Evolutionary conservation across 1,140 invertebrate species (phyloP), one percentile per base, ranked within the genome.

Genomic region (Macrocentrus cingulum): DNA sequence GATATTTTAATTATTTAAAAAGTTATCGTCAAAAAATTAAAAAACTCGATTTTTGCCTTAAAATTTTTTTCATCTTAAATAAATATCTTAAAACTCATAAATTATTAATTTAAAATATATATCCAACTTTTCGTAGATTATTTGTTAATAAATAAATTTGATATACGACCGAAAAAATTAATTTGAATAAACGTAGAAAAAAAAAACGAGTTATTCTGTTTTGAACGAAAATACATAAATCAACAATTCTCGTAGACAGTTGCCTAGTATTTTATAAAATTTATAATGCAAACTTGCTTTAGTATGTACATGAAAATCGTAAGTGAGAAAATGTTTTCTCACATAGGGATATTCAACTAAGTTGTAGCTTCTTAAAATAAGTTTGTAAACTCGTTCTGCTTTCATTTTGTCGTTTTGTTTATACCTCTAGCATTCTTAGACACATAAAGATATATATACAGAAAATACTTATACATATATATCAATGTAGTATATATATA

Each of bases 211-310:
- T 20, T 46, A 25, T 19, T 56, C 32, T 1, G 32, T 15, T 56
- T 45, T 34, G 29, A 23, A 56, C 9, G 36, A 49, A 56, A 56
- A 56, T 48, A 56, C 44, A 49, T 56, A 48, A 56, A 56, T 56
- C 44, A 36, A 46, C 22, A 46, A 34, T 45, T 34, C 25, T 9
- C n/a, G n/a, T n/a, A n/a, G n/a, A 29, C 13, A 7, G 45, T 29
- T 56, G 45, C 39, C 59, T 34, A 41, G 45, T 22, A 58, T 55
- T 50, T 58, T 50, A 42, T 18, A 23, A 55, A 46, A 58, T 62
- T 62, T 62, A 62, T 37, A 62, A 58, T 44, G 60, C 51, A 58
- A 62, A 62, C 50, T 62, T 62, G n/a, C n/a, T n/a, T n/a, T n/a
- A n/a, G n/a, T n/a, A n/a, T n/a, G 25, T 29, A 29, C 9, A 9